phyloP scores from a whole-genome alignment of 2,888 invertebrate genomes.

The Metalampra italica region DNA sequence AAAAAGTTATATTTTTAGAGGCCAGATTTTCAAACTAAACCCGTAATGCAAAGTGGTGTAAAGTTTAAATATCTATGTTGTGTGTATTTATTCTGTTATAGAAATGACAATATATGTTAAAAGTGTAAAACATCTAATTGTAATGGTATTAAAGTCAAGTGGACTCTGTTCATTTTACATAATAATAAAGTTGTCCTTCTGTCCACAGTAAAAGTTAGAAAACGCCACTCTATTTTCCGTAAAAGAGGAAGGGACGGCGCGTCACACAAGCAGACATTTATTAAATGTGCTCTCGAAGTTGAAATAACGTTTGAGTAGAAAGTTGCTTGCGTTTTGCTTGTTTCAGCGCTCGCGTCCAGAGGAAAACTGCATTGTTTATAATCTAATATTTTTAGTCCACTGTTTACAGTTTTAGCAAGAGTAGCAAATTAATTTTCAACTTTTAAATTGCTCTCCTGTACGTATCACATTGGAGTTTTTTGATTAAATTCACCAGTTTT shows the following conservation, averaged over 20 bases:
- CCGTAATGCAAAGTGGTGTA: no score
- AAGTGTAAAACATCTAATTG: no score
- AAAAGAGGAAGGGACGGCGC: conserved; percentile 1
- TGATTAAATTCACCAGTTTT: no score
- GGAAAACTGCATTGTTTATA: conserved; percentile 36
- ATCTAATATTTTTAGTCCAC: conserved; percentile 6
- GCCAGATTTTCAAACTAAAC: no score
- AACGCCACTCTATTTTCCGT: conserved; percentile 9
- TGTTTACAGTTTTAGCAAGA: background rate
- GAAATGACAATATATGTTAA: no score
- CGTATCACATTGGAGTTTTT: no score
- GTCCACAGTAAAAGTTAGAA: conserved; percentile 7
- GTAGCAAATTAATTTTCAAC: background rate
- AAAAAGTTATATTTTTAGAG: no score
- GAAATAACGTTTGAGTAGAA: conserved; percentile 24
- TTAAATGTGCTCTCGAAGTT: conserved; percentile 15
- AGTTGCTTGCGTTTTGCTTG: conserved; percentile 31
- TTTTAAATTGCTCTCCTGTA: no score
- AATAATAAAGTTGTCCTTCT: conserved; percentile 2
- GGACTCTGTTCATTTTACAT: no score
- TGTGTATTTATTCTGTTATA: no score
- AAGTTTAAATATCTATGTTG: no score
- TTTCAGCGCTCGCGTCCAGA: conserved; percentile 21
- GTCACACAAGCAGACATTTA: conserved; percentile 18
- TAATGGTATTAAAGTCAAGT: no score